Conservation (phyloP, 2,888 invertebrate genomes). For the Gari tellinella region DNA sequence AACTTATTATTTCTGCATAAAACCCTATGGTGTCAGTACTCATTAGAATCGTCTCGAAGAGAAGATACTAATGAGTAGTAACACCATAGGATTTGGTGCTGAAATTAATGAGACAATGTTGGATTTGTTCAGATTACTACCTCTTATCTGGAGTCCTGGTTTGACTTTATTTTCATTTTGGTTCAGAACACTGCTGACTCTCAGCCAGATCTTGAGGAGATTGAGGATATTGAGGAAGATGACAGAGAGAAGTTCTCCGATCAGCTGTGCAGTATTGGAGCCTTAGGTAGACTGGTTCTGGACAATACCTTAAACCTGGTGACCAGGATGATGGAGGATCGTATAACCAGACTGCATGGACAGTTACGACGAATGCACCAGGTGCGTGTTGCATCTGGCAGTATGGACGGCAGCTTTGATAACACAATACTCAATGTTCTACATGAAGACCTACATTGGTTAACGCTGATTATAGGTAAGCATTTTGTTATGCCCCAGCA, state of each 20-base stretch:
- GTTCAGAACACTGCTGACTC: conserved; percentile 53
- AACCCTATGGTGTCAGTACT: too few species aligned
- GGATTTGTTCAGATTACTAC: too few species aligned
- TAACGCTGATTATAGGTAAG: conserved; percentile 89
- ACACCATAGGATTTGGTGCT: too few species aligned
- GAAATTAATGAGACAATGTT: too few species aligned
- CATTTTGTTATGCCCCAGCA: not conserved
- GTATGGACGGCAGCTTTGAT: conserved; percentile 68
- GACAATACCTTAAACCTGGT: conserved; percentile 85
- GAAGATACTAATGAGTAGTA: too few species aligned
- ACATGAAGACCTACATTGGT: conserved; percentile 96
- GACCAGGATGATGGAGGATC: conserved; percentile 87
- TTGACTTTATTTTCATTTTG: not conserved
- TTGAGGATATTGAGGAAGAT: conserved; percentile 88
- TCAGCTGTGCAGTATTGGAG: conserved; percentile 90
- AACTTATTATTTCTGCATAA: too few species aligned
- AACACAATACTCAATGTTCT: conserved; percentile 87
- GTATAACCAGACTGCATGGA: conserved; percentile 87
- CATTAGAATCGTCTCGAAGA: too few species aligned
- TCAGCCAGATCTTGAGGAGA: conserved; percentile 85
- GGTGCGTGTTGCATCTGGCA: conserved; percentile 65
- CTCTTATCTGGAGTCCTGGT: too few species aligned
- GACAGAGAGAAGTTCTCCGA: conserved; percentile 89
- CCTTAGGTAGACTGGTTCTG: conserved; percentile 85
- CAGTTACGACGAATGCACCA: conserved; percentile 84